Percentiles rank a stretch among this genome's conserved stretches.
Evolutionary conservation across 2,113 vertebrate genomes (phyloP).

Genomic region (Microtus ochrogaster): DNA sequence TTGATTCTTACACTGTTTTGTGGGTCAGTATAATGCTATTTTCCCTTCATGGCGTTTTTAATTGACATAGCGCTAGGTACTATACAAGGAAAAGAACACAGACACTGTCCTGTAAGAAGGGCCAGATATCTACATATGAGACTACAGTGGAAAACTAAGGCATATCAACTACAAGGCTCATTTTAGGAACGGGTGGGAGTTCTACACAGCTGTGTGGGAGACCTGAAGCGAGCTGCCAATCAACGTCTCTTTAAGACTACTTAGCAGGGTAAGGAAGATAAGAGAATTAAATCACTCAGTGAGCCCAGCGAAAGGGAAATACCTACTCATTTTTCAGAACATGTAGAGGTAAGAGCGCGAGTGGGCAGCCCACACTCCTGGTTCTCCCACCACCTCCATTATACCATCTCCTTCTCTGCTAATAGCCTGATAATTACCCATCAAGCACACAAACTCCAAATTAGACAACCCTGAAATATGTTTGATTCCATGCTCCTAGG

Average conservation of each 20-base stretch:
- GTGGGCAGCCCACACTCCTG: background rate
- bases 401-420: background rate
- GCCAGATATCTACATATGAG: background rate
- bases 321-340: background rate
- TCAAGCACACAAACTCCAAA: background rate
- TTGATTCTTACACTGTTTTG: background rate
- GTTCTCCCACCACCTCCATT: background rate
- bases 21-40: background rate
- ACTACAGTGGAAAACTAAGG: background rate
- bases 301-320: background rate
- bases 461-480: background rate
- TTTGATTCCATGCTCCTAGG: background rate
- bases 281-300: background rate
- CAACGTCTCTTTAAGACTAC: constrained; percentile 26
- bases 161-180: background rate
- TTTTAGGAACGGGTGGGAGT: background rate
- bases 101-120: background rate
- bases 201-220: constrained; percentile 35
- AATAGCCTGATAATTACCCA: background rate
- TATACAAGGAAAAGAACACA: constrained; percentile 31
- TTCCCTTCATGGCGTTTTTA: background rate
- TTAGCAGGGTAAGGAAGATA: background rate
- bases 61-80: background rate
- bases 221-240: constrained; percentile 50
- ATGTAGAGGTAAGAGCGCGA: background rate